phyloP scores from a whole-genome alignment of 2,888 invertebrate genomes.

The Chrysolina americana region DNA sequence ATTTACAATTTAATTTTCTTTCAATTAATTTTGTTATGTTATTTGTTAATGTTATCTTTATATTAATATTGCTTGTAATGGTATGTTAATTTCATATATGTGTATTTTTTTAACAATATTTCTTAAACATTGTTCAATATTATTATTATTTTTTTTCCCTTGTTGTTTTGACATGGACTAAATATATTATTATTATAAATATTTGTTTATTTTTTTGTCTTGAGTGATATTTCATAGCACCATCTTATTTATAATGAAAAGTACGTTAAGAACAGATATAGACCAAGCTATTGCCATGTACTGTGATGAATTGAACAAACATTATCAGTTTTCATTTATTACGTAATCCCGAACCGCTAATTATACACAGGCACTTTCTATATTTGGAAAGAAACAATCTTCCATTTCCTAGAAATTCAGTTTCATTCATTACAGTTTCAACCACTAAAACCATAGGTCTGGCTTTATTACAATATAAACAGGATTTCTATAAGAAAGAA shows the following conservation, averaged over 20 bases:
- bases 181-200: too few relatives aligned
- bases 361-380: not conserved
- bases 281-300: not conserved
- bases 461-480: not conserved
- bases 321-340: not conserved
- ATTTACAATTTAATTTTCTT: too few relatives aligned
- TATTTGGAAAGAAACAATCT: not conserved
- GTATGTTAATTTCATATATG: too few relatives aligned
- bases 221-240: too few relatives aligned
- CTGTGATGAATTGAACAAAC: not conserved
- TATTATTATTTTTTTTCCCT: too few relatives aligned
- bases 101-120: too few relatives aligned
- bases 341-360: not conserved
- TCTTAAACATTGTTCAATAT: too few relatives aligned
- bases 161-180: too few relatives aligned
- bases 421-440: not conserved
- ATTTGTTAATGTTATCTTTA: too few relatives aligned
- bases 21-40: too few relatives aligned
- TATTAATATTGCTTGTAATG: too few relatives aligned
- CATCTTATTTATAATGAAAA: not conserved
- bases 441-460: not conserved
- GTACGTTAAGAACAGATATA: not conserved
- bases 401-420: not conserved
- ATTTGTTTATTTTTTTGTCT: too few relatives aligned
- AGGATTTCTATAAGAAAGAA: not conserved